phyloP scores from a whole-genome alignment of 2,113 vertebrate species.

The Taurulus bubalis region DNA sequence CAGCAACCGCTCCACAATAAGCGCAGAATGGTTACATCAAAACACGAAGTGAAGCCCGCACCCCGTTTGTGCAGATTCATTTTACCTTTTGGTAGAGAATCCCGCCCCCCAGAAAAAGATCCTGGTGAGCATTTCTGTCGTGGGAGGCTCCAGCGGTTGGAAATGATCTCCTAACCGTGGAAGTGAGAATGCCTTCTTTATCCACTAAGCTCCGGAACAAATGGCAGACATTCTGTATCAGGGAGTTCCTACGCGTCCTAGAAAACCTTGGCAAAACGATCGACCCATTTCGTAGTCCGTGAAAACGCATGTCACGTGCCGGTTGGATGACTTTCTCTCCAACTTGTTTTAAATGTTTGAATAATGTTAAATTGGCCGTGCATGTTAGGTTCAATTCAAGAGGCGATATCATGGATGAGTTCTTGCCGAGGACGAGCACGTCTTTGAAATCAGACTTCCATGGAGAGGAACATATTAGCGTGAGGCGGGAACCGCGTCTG shows the following conservation, averaged over 20 bases:
- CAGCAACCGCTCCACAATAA: not conserved
- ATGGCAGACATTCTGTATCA: not conserved
- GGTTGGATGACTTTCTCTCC: not conserved
- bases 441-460: too few species aligned
- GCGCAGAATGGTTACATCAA: not conserved
- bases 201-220: not conserved
- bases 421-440: too few species aligned
- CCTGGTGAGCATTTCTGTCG: not conserved
- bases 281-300: not conserved
- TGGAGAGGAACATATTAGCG: too few species aligned
- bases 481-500: too few species aligned
- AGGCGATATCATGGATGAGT: not conserved
- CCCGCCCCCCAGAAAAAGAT: not conserved
- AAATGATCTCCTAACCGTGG: conserved; percentile 6
- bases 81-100: not conserved
- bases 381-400: not conserved
- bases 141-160: not conserved
- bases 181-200: conserved; percentile 18
- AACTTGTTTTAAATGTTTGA: not conserved
- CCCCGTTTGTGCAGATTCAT: not conserved
- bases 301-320: not conserved
- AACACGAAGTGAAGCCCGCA: not conserved
- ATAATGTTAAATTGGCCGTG: not conserved
- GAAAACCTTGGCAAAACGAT: not conserved
- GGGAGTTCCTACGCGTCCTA: not conserved